Percentiles rank a stretch among this genome's conserved stretches.
Conservation (phyloP, 2,113 vertebrate species). For the Pogonocichla stellata region DNA sequence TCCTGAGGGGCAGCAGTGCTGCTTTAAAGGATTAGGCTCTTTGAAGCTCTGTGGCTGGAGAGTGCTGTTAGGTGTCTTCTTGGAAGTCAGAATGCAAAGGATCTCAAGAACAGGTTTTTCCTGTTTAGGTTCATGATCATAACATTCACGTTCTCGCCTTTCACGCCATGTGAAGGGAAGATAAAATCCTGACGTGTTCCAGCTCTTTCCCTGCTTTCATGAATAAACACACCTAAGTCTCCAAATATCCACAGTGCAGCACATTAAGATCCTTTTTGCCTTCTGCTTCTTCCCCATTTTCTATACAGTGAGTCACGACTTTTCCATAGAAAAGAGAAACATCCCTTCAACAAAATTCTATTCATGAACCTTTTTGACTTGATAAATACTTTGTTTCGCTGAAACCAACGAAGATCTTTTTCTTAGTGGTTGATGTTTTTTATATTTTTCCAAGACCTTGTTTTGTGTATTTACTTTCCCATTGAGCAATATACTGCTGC, state of each 20-base stretch:
- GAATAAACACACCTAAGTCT: fast-evolving
- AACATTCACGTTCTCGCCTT: background rate
- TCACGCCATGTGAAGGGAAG: background rate
- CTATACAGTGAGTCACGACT: background rate
- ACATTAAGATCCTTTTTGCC: background rate
- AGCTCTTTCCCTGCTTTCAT: background rate
- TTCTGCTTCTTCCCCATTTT: background rate
- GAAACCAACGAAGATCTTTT: fast-evolving
- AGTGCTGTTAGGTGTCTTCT: background rate
- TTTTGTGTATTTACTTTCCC: background rate
- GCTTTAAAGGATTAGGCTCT: background rate
- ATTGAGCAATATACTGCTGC: background rate
- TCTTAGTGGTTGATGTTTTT: background rate
- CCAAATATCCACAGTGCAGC: background rate
- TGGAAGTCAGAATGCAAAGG: background rate
- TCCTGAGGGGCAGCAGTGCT: background rate
- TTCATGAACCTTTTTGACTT: background rate
- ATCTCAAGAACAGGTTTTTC: conserved; percentile 7
- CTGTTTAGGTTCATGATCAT: background rate
- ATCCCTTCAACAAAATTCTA: background rate
- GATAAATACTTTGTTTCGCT: background rate
- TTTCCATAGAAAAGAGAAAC: background rate
- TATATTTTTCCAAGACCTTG: background rate
- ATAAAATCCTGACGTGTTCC: background rate
- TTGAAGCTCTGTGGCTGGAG: background rate